Percentiles rank a stretch among this genome's conserved stretches.
Conservation (phyloP, 35 echinoderm and acorn worm species). For the Lytechinus pictus region DNA sequence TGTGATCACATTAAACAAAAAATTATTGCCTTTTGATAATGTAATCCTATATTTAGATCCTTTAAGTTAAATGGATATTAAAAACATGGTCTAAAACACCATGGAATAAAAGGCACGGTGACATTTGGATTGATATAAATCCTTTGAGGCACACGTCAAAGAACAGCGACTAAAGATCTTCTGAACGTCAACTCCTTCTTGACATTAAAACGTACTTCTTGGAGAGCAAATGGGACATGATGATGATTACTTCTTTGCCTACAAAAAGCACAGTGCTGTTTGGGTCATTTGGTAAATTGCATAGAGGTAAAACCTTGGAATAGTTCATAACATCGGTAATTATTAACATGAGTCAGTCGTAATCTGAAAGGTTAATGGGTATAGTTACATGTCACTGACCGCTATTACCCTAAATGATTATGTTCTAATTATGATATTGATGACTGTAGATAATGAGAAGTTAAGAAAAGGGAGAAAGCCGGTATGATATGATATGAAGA, state of each 20-base stretch:
- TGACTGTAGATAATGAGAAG: not conserved
- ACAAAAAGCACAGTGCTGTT: not conserved
- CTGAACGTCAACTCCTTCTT: not conserved
- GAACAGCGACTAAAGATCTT: not conserved
- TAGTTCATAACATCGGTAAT: not conserved
- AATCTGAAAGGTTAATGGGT: not conserved
- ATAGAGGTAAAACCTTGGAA: not conserved
- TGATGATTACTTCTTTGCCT: not conserved
- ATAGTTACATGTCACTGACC: not conserved
- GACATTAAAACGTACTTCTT: not conserved
- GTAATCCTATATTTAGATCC: not conserved
- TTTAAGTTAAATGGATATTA: not conserved
- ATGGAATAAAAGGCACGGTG: not conserved
- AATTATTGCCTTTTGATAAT: too few species aligned
- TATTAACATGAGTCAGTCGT: constrained; percentile 18
- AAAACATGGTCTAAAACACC: not conserved
- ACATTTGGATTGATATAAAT: not conserved
- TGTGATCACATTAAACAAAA: too few species aligned
- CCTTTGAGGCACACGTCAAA: not conserved
- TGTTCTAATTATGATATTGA: not conserved
- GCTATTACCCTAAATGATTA: constrained; percentile 12
- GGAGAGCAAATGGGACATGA: not conserved
- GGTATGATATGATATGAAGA: not conserved
- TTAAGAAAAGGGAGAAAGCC: not conserved
- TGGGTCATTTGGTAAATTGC: not conserved